Percentiles rank a stretch among this genome's conserved stretches.
These are phyloP conservation scores for Potorous gilbertii DNA, from an alignment of 2,797 vertebrate species.

Conservation along the genomic window DNA sequence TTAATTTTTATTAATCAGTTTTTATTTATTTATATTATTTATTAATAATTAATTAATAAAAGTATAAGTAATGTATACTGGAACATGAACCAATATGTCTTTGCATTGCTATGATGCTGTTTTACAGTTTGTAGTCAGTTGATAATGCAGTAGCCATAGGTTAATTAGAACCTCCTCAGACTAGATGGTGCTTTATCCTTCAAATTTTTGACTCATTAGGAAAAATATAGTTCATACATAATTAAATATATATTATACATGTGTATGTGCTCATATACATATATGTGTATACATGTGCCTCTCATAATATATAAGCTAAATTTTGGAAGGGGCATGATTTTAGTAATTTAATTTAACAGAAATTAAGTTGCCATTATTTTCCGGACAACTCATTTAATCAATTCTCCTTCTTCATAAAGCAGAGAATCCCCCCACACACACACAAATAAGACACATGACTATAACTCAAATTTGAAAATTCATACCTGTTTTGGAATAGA, in stretches of 20 bases:
- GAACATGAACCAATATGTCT: not conserved
- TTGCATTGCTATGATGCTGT: not conserved
- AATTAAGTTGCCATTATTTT: not conserved
- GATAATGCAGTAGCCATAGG: not conserved
- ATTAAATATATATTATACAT: not conserved
- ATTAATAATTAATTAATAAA: too few relatives aligned
- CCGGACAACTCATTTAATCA: not conserved
- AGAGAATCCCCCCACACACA: not conserved
- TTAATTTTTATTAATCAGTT: not conserved
- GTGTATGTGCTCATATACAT: too few relatives aligned
- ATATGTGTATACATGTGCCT: not conserved
- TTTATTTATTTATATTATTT: too few relatives aligned
- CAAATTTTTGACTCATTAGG: not conserved
- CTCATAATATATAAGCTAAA: not conserved
- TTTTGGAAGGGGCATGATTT: not conserved
- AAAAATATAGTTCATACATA: conserved; percentile 13
- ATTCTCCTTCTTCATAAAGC: not conserved
- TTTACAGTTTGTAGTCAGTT: not conserved
- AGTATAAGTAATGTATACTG: not conserved
- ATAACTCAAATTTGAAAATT: not conserved
- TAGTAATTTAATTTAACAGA: not conserved
- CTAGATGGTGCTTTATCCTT: not conserved
- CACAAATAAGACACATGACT: not conserved
- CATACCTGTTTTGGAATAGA: not conserved
- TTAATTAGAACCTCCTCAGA: not conserved